Conservation (phyloP, 2,888 invertebrate species). For the Drosophila incognita region DNA sequence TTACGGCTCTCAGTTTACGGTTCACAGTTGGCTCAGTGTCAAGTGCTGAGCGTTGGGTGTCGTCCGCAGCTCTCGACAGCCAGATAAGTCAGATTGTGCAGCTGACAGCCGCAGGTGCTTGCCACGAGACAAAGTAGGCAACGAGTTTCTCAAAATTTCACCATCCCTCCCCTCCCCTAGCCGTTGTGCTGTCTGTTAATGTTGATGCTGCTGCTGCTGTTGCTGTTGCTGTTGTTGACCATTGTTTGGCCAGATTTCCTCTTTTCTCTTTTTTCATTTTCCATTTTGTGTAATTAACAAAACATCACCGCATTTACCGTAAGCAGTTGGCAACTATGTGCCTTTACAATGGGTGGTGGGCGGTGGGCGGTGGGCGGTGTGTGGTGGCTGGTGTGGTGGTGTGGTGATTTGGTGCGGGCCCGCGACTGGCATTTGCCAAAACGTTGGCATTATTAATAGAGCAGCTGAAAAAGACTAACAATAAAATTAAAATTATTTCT, state of each 20-base stretch:
- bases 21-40: constrained; percentile 14
- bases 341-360: neutral
- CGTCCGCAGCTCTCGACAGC: constrained; percentile 9
- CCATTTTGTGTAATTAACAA: constrained; percentile 54
- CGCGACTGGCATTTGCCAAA: constrained; percentile 22
- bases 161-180: neutral
- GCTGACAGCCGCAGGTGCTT: constrained; percentile 46
- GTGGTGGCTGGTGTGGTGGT: neutral
- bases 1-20: constrained; percentile 17
- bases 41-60: constrained; percentile 5
- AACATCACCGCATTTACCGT: constrained; percentile 24
- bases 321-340: constrained; percentile 28
- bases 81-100: constrained; percentile 52
- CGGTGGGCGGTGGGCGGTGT: neutral
- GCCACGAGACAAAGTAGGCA: constrained; percentile 49
- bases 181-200: constrained; percentile 7
- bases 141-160: constrained; percentile 18
- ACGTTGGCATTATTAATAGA: constrained; percentile 60
- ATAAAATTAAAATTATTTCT: constrained; percentile 27
- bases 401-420: neutral
- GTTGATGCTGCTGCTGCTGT: neutral
- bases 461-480: constrained; percentile 26
- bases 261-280: neutral
- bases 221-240: constrained; percentile 9
- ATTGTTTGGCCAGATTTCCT: constrained; percentile 34